Evolutionary conservation across 2,888 invertebrate species (phyloP).

Genomic region (Helleia helle): DNA sequence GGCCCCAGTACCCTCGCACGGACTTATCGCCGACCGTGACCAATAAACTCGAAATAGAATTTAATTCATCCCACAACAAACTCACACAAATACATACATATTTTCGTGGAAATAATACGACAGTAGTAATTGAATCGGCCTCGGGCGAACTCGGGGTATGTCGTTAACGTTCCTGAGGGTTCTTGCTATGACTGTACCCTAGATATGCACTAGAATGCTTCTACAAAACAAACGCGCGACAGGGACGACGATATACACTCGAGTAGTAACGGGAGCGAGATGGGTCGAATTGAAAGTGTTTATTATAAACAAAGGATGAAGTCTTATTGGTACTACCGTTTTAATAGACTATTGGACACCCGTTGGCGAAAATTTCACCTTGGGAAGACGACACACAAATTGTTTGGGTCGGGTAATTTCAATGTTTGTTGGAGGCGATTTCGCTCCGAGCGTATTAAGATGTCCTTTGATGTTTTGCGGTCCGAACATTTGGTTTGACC

Average conservation of each 20-base stretch:
- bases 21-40: constrained; percentile 53
- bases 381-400: constrained; percentile 47
- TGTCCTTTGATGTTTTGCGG: constrained; percentile 67
- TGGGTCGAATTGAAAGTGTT: constrained; percentile 54
- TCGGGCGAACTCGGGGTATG: constrained; percentile 63
- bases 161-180: constrained; percentile 69
- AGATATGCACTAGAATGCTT: constrained; percentile 63
- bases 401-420: constrained; percentile 45
- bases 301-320: constrained; percentile 71
- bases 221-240: constrained; percentile 52
- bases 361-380: constrained; percentile 48
- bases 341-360: constrained; percentile 60
- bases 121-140: constrained; percentile 74
- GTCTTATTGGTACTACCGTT: constrained; percentile 63
- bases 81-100: constrained; percentile 64
- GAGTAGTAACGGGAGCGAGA: constrained; percentile 29
- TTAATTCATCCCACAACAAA: constrained; percentile 64
- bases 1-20: constrained; percentile 39
- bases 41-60: constrained; percentile 65
- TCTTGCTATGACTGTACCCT: constrained; percentile 47
- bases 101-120: constrained; percentile 70
- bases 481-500: constrained; percentile 49
- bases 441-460: constrained; percentile 64
- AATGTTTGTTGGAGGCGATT: constrained; percentile 55
- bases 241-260: constrained; percentile 27